Conservation (phyloP, 2,113 vertebrate species). For the Isichthys henryi region DNA sequence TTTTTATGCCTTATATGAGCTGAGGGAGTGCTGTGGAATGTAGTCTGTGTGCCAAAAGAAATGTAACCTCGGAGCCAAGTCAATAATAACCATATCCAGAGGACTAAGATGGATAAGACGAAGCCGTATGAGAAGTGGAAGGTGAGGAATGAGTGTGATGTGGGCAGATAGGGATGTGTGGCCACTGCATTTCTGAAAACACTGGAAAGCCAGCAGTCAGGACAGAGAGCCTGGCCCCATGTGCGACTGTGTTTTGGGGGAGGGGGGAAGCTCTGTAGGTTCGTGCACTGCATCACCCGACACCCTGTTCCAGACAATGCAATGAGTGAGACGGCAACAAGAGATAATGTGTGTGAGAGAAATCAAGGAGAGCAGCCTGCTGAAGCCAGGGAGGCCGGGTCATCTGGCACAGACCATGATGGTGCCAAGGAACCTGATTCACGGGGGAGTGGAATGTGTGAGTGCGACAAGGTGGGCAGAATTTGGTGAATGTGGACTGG, state of each 20-base stretch:
- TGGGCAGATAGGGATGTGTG: conserved; percentile 31
- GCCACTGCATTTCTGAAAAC: conserved; percentile 22
- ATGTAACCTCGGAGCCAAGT: conserved; percentile 51
- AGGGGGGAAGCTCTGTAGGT: not conserved
- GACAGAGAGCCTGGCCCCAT: conserved; percentile 31
- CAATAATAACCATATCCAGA: conserved; percentile 56
- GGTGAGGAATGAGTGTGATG: conserved; percentile 60
- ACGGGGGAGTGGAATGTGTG: not conserved
- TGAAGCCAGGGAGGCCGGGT: not conserved
- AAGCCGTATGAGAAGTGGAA: conserved; percentile 55
- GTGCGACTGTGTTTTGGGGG: conserved; percentile 8
- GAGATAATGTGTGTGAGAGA: not conserved
- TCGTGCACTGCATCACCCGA: not conserved
- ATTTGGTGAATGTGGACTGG: not conserved
- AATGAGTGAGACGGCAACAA: not conserved
- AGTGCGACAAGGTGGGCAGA: not conserved
- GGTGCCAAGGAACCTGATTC: not conserved
- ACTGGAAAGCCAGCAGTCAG: not conserved
- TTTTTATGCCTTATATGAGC: conserved; percentile 4
- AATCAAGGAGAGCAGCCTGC: not conserved
- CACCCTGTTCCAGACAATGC: not conserved
- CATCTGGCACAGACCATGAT: not conserved
- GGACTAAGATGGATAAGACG: conserved; percentile 52
- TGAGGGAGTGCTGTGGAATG: conserved; percentile 36
- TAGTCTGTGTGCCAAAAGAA: conserved; percentile 44